Evolutionary conservation across 2,888 invertebrate species (phyloP).

Genomic region (Caenorhabditis auriculariae): DNA sequence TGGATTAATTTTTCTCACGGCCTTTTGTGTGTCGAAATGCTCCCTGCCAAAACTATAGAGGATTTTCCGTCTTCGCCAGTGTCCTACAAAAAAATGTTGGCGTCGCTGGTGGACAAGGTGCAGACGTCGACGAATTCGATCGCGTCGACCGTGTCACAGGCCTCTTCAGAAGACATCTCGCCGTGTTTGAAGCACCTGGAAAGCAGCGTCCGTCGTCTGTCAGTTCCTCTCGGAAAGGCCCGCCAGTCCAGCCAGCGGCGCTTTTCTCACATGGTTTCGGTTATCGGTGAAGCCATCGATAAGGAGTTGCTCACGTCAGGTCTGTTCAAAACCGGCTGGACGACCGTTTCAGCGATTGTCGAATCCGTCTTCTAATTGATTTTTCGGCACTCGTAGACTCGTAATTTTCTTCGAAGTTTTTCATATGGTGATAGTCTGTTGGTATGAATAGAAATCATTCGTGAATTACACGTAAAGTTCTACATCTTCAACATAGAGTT

Average conservation of each 20-base stretch:
- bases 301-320: slow-evolving; percentile 30
- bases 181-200: slow-evolving; percentile 21
- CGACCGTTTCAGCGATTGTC: too few species aligned
- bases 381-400: too few species aligned
- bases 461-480: too few species aligned
- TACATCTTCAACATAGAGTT: too few species aligned
- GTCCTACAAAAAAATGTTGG: slow-evolving; percentile 26
- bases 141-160: slow-evolving; percentile 42
- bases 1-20: too few species aligned
- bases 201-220: slow-evolving; percentile 37
- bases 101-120: slow-evolving; percentile 41
- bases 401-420: too few species aligned
- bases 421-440: too few species aligned
- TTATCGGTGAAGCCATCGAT: slow-evolving; percentile 47
- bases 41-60: not conserved
- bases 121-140: slow-evolving; percentile 46
- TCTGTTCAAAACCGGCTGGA: too few species aligned
- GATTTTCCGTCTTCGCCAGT: not conserved
- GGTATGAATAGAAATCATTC: too few species aligned
- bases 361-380: too few species aligned
- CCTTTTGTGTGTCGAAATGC: too few species aligned
- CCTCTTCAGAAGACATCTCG: slow-evolving; percentile 32
- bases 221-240: slow-evolving; percentile 40
- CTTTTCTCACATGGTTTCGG: slow-evolving; percentile 44
- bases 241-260: slow-evolving; percentile 30